Percentiles rank a stretch among this genome's conserved stretches.
These are phyloP conservation scores for Copsychus sechellarum DNA, from an alignment of 2,113 vertebrate species.

Conservation along the genomic window DNA sequence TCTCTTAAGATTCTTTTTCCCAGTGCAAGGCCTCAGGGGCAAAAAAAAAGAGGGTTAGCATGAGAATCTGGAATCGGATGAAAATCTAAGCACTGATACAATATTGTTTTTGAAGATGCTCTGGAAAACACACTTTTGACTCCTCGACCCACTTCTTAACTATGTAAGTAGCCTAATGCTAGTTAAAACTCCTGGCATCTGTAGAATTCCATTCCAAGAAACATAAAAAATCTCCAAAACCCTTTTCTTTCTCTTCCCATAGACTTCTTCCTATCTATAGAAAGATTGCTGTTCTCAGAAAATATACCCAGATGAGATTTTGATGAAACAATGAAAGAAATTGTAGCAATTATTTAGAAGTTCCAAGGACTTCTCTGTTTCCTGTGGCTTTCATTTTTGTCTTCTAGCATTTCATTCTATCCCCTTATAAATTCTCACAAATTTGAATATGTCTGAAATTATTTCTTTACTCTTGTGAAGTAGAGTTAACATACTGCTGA, in stretches of 20 bases:
- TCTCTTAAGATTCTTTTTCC: neutral
- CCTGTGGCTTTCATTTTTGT: neutral
- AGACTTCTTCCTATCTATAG: neutral
- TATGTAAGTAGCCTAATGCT: neutral
- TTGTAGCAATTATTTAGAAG: neutral
- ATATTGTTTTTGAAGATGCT: neutral
- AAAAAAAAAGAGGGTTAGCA: neutral
- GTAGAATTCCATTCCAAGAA: neutral
- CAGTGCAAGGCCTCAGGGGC: fast-evolving
- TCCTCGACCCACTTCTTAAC: neutral
- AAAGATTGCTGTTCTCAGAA: neutral
- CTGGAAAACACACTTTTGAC: neutral
- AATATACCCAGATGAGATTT: neutral
- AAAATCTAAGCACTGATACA: neutral
- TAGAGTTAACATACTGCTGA: neutral
- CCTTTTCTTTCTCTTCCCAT: neutral
- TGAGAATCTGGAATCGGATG: neutral
- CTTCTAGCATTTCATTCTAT: neutral
- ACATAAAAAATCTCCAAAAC: neutral
- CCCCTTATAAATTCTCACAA: neutral
- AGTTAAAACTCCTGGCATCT: neutral
- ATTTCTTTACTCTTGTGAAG: neutral
- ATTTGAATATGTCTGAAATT: neutral
- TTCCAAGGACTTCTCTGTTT: neutral
- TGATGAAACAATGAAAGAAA: neutral